A percentile compares a stretch with the other conserved stretches of the same genome.
phyloP scores from a whole-genome alignment of 1,140 invertebrate species.

The Neodiprion virginianus region DNA sequence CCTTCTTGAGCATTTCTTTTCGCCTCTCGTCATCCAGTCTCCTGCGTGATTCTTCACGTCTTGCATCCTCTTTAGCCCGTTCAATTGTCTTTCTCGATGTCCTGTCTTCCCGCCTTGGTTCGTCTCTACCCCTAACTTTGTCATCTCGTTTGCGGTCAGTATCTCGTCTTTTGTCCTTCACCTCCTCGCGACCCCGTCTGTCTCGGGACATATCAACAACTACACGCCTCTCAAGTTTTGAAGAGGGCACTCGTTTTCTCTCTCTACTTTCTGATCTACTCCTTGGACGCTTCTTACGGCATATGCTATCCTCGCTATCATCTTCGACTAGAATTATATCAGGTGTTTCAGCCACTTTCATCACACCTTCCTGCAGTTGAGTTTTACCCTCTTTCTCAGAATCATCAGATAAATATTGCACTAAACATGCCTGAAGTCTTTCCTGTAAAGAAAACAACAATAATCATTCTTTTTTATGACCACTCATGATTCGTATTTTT shows the following conservation, averaged over 20 bases:
- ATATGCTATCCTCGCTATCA: conserved; percentile 46
- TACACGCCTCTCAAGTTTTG: conserved; percentile 48
- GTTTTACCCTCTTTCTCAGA: conserved; percentile 52
- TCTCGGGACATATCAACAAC: conserved; percentile 57
- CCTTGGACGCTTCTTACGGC: conserved; percentile 45
- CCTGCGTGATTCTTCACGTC: conserved; percentile 51
- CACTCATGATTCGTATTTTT: conserved; percentile 1
- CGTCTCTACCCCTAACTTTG: conserved; percentile 42
- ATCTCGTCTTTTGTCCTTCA: conserved; percentile 51
- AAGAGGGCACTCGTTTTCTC: conserved; percentile 49
- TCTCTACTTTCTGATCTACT: conserved; percentile 50
- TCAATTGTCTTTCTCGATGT: conserved; percentile 32
- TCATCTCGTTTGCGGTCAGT: conserved; percentile 38
- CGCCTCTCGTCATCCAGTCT: conserved; percentile 47
- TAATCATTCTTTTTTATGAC: not conserved
- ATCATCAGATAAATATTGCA: conserved; percentile 59
- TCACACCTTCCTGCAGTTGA: conserved; percentile 25
- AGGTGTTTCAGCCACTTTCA: conserved; percentile 43
- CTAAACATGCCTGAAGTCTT: conserved; percentile 66
- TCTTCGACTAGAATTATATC: conserved; percentile 59
- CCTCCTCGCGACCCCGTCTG: conserved; percentile 42
- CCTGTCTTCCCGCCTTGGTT: conserved; percentile 43
- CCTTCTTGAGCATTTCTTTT: conserved; percentile 45
- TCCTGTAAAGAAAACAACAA: conserved; percentile 49
- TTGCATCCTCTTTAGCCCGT: conserved; percentile 54